Evolutionary conservation across 1,140 invertebrate genomes (phyloP).

Genomic region (Pantala flavescens): DNA sequence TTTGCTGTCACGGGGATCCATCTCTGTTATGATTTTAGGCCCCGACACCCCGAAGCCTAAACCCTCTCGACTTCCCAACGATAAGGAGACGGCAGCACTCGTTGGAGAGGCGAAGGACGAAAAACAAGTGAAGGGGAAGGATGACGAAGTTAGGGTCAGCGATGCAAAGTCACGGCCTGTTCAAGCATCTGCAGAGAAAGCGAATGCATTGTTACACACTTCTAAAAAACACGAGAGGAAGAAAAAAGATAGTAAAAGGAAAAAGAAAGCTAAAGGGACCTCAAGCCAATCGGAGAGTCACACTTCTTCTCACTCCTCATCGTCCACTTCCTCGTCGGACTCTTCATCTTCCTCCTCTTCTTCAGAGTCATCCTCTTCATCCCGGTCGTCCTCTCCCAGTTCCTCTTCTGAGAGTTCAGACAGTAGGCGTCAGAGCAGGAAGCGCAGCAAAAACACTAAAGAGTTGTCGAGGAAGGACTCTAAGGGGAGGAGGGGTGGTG

Average conservation of each 20-base stretch:
- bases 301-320: conserved; percentile 3
- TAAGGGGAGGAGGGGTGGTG: conserved; percentile 7
- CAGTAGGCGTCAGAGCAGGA: not conserved
- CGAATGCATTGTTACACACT: not conserved
- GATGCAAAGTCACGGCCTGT: not conserved
- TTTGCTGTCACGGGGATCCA: not conserved
- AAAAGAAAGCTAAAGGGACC: not conserved
- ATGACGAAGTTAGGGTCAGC: conserved; percentile 1
- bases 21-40: conserved; percentile 13
- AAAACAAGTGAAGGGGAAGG: conserved; percentile 11
- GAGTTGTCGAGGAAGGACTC: not conserved
- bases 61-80: not conserved
- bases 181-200: not conserved
- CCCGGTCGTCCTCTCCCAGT: conserved; percentile 8
- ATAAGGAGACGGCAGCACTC: not conserved
- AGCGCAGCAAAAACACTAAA: not conserved
- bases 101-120: conserved; percentile 4
- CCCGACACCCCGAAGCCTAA: not conserved
- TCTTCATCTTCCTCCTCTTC: not conserved
- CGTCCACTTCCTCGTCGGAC: not conserved
- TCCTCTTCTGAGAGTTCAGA: conserved; percentile 10
- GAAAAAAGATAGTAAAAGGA: not conserved
- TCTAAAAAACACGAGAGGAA: not conserved
- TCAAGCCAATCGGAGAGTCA: not conserved
- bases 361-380: conserved; percentile 8